These are phyloP conservation scores for Cynocephalus volans DNA, from an alignment of 2,113 vertebrate species.

Conservation along the genomic window DNA sequence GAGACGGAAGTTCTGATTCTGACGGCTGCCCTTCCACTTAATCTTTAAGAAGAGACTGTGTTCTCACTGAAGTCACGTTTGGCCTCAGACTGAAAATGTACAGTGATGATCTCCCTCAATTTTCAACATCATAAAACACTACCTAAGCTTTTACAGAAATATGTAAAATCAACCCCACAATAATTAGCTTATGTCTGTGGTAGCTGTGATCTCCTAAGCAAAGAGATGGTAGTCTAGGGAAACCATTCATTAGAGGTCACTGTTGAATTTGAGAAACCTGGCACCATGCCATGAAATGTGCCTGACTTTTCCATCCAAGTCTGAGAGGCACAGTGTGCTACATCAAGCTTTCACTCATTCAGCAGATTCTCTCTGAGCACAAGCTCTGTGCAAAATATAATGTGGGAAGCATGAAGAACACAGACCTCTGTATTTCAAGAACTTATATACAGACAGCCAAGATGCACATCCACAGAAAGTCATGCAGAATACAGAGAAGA, in stretches of 20 bases:
- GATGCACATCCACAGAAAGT: neutral
- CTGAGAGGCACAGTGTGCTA: neutral
- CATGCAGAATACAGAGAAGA: neutral
- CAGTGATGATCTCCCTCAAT: constrained; percentile 30
- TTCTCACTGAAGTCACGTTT: constrained; percentile 76
- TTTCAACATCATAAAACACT: constrained; percentile 1
- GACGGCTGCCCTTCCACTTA: constrained; percentile 83
- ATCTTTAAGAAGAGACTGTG: constrained; percentile 72
- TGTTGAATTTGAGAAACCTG: neutral
- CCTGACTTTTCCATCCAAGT: neutral
- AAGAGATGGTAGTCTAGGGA: neutral
- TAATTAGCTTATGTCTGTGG: constrained; percentile 46
- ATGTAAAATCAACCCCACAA: neutral
- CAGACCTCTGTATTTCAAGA: neutral
- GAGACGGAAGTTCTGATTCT: constrained; percentile 76
- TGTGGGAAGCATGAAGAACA: neutral
- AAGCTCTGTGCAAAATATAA: neutral
- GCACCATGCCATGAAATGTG: neutral
- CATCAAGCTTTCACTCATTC: neutral
- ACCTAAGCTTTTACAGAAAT: constrained; percentile 7
- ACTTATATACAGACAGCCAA: neutral
- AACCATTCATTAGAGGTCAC: neutral
- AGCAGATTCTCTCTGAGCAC: neutral
- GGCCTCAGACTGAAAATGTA: constrained; percentile 75
- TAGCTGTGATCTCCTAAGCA: neutral